Base-by-base conservation (phyloP, 2,888 invertebrate species). In the Ectemnius cavifrons region DNA sequence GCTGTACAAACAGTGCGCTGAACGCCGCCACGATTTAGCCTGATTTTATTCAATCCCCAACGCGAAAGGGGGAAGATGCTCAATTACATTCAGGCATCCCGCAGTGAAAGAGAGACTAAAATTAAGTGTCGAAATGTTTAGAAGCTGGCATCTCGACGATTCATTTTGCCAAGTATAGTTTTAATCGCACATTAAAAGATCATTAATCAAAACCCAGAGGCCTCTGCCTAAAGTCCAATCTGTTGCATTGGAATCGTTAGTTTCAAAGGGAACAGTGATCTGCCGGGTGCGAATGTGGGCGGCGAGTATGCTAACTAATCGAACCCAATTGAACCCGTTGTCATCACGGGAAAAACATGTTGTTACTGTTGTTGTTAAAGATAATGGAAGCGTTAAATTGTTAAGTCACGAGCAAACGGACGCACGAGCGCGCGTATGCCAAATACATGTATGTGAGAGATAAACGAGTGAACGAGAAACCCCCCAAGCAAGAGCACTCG, bases 291-390 rank as follows among this genome's bases (percentile, higher is more conserved):
- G 37, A 37, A 37, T 37, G 37, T 37, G 37, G 37, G 37, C 37
- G 37, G 37, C 37, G 37, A 37, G 11, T 37, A 37, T 37, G 37
- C 37, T 37, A 37, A 37, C 37, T 37, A 37, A 37, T 37, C 37
- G 37, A 37, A 37, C 37, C 37, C 11, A 37, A 8, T 37, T 37
- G 37, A 37, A 37, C 37, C 11, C 76, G 77, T 86, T 86, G 82
- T 87, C 87, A 77, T 85, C 81, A 37, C 11, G 77, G 73, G 83
- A 77, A 83, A 81, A 83, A 81, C 75, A 86, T 79, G 84, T 88
- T 88, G 88, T 88, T 89, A 87, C 69, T 89, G 87, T 88, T 89
- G 86, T 86, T 89, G 89, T 88, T 89, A 86, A 86, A 85, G 85
- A 83, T 87, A 87, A 88, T 78, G 76, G 80, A 86, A 84, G 79